phyloP scores from a whole-genome alignment of 2,113 vertebrate species.

The Campylomormyrus tamandua region DNA sequence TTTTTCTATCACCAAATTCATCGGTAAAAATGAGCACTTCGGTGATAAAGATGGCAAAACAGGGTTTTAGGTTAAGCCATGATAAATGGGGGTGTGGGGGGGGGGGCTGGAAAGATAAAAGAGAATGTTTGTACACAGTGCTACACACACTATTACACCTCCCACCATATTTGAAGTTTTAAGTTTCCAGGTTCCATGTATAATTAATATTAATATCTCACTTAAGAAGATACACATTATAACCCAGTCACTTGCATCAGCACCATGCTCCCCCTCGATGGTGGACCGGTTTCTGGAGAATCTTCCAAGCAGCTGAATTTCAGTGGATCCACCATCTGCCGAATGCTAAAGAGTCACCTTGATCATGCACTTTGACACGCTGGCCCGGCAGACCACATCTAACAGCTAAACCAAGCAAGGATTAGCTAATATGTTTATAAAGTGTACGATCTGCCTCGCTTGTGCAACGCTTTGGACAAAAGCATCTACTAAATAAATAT shows the following conservation, averaged over 20 bases:
- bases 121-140: constrained; percentile 18
- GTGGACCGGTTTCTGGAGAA: not conserved
- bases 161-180: constrained; percentile 57
- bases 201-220: constrained; percentile 12
- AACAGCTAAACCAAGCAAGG: not conserved
- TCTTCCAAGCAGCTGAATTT: not conserved
- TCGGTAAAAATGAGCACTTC: constrained; percentile 62
- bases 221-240: constrained; percentile 18
- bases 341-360: not conserved
- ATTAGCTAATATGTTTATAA: not conserved
- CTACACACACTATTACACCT: constrained; percentile 27
- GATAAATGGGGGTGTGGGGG: constrained; percentile 7
- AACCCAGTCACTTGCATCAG: constrained; percentile 25
- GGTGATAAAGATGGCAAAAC: constrained; percentile 62
- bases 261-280: constrained; percentile 10
- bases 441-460: not conserved
- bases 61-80: constrained; percentile 46
- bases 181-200: constrained; percentile 56
- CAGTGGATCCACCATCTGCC: not conserved
- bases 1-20: constrained; percentile 45
- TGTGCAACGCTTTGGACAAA: not conserved
- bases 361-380: not conserved
- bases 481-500: not conserved
- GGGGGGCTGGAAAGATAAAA: not conserved
- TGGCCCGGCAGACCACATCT: not conserved